Conservation (phyloP, 2,888 invertebrate genomes). For the Rhorus exstirpatorius region DNA sequence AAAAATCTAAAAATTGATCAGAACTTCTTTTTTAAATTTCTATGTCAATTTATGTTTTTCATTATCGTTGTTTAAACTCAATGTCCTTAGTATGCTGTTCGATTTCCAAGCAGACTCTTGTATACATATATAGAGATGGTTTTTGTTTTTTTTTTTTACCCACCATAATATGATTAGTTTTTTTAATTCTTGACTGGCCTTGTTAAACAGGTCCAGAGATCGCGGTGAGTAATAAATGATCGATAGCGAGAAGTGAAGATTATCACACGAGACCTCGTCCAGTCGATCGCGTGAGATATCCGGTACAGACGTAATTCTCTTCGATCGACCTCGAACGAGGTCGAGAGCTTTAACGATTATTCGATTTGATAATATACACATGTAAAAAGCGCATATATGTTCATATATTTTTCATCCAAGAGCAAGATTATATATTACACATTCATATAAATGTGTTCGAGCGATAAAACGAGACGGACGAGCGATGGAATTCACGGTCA, state of each 20-base stretch:
- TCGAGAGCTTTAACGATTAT: constrained; percentile 48
- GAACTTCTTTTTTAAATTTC: too few species aligned
- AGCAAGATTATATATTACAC: constrained; percentile 1
- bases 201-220: constrained; percentile 22
- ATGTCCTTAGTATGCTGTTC: constrained; percentile 7
- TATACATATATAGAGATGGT: background rate
- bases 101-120: constrained; percentile 2
- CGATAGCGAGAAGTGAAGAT: constrained; percentile 30
- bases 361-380: constrained; percentile 43
- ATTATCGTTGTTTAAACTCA: too few species aligned
- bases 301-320: constrained; percentile 28
- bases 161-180: too few species aligned
- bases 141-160: too few species aligned
- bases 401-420: constrained; percentile 12
- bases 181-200: too few species aligned
- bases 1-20: too few species aligned
- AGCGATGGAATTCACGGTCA: constrained; percentile 49
- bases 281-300: background rate
- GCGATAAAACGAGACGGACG: constrained; percentile 1
- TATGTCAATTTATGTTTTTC: too few species aligned
- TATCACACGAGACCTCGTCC: constrained; percentile 17
- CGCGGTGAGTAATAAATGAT: constrained; percentile 49
- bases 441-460: constrained; percentile 11
- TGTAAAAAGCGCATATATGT: constrained; percentile 17
- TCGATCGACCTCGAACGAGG: constrained; percentile 52